Conservation (phyloP, 2,797 vertebrate genomes). For the Mustela erminea region DNA sequence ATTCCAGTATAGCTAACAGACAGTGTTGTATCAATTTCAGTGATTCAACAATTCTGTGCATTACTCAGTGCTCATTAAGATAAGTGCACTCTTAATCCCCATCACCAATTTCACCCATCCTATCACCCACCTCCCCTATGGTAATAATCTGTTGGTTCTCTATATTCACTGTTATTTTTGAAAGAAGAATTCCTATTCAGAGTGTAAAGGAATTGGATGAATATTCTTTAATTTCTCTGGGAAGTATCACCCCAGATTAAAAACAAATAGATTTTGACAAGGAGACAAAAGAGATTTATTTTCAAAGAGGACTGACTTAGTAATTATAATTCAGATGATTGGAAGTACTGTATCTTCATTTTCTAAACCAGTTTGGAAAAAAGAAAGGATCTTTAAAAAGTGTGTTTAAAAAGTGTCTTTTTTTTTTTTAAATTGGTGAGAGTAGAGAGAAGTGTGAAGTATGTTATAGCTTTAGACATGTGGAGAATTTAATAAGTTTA, state of each 20-base stretch:
- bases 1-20: not conserved
- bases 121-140: not conserved
- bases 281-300: conserved; percentile 51
- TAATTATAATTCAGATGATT: conserved; percentile 71
- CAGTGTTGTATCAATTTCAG: not conserved
- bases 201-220: conserved; percentile 41
- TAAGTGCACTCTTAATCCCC: not conserved
- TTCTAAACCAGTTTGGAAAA: conserved; percentile 32
- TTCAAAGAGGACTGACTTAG: conserved; percentile 47
- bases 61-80: not conserved
- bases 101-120: not conserved
- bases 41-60: not conserved
- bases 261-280: conserved; percentile 67
- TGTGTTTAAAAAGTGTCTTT: not conserved
- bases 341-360: conserved; percentile 47
- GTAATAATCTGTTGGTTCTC: not conserved
- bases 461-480: conserved; percentile 33
- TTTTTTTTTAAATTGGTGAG: conserved; percentile 53
- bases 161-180: not conserved
- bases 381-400: conserved; percentile 35
- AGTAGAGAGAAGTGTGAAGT: conserved; percentile 62
- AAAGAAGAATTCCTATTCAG: conserved; percentile 57
- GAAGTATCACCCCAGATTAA: conserved; percentile 16
- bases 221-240: conserved; percentile 54
- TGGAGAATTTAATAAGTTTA: conserved; percentile 71